Percentiles rank a stretch among this genome's conserved stretches.
Evolutionary conservation across 2,113 vertebrate genomes (phyloP).

Genomic region (Nibea coibor): DNA sequence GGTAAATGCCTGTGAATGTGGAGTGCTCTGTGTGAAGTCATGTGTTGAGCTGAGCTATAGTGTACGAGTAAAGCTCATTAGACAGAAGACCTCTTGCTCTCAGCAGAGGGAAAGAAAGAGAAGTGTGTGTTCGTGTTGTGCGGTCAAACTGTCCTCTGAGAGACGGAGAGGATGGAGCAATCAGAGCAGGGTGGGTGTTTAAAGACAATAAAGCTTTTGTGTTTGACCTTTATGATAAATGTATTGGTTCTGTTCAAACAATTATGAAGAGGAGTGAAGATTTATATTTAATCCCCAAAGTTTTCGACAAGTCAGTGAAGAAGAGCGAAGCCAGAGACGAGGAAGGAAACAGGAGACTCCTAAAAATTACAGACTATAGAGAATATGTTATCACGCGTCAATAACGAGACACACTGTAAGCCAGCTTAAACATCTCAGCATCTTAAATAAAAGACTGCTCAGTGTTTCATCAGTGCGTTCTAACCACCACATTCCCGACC

Average conservation of each 20-base stretch:
- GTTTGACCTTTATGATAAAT: slow-evolving; percentile 3
- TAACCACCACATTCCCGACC: too few relatives aligned
- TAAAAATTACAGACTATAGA: neutral
- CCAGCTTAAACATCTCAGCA: too few relatives aligned
- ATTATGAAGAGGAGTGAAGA: neutral
- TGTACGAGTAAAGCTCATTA: slow-evolving; percentile 49
- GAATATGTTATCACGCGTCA: too few relatives aligned
- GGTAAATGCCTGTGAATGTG: slow-evolving; percentile 13
- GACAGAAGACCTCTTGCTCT: slow-evolving; percentile 14
- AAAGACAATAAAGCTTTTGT: neutral
- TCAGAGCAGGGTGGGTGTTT: neutral
- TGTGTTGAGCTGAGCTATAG: slow-evolving; percentile 16
- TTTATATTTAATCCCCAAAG: neutral
- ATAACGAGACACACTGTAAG: too few relatives aligned
- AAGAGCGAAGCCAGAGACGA: too few relatives aligned
- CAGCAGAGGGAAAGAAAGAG: slow-evolving; percentile 3
- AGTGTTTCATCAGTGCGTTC: too few relatives aligned
- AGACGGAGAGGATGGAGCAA: neutral
- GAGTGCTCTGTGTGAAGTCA: slow-evolving; percentile 22
- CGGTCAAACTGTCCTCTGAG: slow-evolving; percentile 22
- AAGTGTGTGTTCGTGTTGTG: neutral
- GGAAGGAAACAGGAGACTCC: neutral
- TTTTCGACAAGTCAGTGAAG: neutral
- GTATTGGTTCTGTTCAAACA: neutral
- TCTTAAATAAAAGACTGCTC: too few relatives aligned